Percentiles rank a stretch among this genome's conserved stretches.
phyloP scores from a whole-genome alignment of 2,797 vertebrate genomes.

The Amblyopsis hoosieri region DNA sequence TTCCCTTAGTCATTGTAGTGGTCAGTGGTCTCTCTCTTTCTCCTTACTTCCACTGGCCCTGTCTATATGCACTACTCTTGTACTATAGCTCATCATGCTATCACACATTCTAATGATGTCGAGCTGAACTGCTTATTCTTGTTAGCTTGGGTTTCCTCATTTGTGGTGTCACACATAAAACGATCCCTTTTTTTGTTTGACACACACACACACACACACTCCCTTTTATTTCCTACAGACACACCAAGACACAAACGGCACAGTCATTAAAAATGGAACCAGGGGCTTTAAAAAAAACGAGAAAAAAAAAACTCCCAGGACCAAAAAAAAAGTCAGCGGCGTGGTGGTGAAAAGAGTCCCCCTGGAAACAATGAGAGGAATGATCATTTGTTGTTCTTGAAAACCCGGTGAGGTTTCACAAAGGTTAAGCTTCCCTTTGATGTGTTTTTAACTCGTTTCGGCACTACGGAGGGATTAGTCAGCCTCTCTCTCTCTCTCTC shows the following conservation, averaged over 20 bases:
- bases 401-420: slow-evolving; percentile 80
- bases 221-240: slow-evolving; percentile 54
- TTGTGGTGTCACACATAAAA: slow-evolving; percentile 80
- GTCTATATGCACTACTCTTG: slow-evolving; percentile 53
- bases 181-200: slow-evolving; percentile 72
- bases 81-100: slow-evolving; percentile 53
- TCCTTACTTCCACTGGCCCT: slow-evolving; percentile 56
- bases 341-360: slow-evolving; percentile 77
- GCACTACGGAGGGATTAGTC: slow-evolving; percentile 80
- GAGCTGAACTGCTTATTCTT: slow-evolving; percentile 73
- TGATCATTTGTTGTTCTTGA: slow-evolving; percentile 86
- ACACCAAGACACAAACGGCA: slow-evolving; percentile 62
- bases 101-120: slow-evolving; percentile 82
- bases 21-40: slow-evolving; percentile 9
- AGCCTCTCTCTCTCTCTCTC: slow-evolving; percentile 40
- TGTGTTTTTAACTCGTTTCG: slow-evolving; percentile 86
- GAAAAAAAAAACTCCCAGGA: slow-evolving; percentile 70
- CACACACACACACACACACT: slow-evolving; percentile 37
- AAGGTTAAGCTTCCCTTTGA: slow-evolving; percentile 86
- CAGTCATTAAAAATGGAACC: slow-evolving; percentile 86
- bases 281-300: slow-evolving; percentile 73
- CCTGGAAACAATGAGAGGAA: slow-evolving; percentile 85
- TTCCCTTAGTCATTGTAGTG: slow-evolving; percentile 10
- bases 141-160: slow-evolving; percentile 81
- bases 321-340: slow-evolving; percentile 75